Percentiles rank a stretch among this genome's conserved stretches.
phyloP scores from a whole-genome alignment of 2,113 vertebrate species.

The Hucho hucho region DNA sequence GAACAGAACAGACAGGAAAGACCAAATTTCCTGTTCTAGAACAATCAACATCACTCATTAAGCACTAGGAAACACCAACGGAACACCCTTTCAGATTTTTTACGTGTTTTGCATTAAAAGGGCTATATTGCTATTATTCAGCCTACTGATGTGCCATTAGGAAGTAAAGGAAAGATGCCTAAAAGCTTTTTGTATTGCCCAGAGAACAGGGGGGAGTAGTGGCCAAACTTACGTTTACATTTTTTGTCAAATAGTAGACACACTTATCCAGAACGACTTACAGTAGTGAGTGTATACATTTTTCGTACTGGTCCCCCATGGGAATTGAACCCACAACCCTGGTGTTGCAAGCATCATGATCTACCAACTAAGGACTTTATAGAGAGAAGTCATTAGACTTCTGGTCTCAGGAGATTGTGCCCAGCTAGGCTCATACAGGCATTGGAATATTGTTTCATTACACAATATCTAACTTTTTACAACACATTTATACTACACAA shows the following conservation, averaged over 20 bases:
- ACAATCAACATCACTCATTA: conserved; percentile 57
- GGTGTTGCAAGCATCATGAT: no score
- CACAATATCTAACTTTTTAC: not conserved
- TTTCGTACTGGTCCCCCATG: no score
- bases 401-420: not conserved
- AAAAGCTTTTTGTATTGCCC: not conserved
- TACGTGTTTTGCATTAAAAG: not conserved
- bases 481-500: no score
- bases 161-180: conserved; percentile 10
- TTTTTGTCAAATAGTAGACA: not conserved
- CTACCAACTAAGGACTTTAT: not conserved
- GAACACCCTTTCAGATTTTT: conserved; percentile 41
- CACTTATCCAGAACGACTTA: not conserved
- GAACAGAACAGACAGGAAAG: conserved; percentile 41
- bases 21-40: conserved; percentile 47
- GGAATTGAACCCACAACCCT: no score
- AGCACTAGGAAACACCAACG: conserved; percentile 49
- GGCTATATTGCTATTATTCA: conserved; percentile 25
- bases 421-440: not conserved
- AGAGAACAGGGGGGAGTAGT: not conserved
- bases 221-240: not conserved
- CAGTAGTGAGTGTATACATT: no score
- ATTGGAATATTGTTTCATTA: not conserved
- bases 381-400: not conserved
- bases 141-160: conserved; percentile 45